Conservation (phyloP, 1,140 invertebrate genomes). For the Cherax quadricarinatus region DNA sequence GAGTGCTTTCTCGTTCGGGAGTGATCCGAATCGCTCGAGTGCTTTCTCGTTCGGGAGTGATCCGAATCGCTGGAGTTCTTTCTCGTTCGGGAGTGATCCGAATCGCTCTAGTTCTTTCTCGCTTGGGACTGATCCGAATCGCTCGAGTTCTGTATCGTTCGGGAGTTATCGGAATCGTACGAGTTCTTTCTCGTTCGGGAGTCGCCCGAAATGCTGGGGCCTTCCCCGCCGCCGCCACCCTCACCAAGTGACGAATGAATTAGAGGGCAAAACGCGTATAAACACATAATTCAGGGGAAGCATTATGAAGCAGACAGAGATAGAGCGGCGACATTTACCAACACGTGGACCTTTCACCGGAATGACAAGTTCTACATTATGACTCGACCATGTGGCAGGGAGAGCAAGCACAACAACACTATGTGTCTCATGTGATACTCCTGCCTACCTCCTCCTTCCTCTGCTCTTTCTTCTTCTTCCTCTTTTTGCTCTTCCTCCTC, state of each 20-base stretch:
- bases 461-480: not conserved
- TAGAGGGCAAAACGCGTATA: constrained; percentile 55
- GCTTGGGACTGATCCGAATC: no score
- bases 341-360: constrained; percentile 67
- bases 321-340: constrained; percentile 53
- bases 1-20: no score
- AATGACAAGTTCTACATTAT: constrained; percentile 69
- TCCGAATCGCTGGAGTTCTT: no score
- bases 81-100: no score
- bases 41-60: no score
- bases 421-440: constrained; percentile 34
- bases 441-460: not conserved
- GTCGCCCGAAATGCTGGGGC: constrained; percentile 10
- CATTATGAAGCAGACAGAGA: constrained; percentile 58
- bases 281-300: constrained; percentile 65
- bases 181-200: not conserved
- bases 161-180: not conserved
- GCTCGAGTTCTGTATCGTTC: no score
- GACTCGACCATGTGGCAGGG: constrained; percentile 56
- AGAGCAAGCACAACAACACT: constrained; percentile 41
- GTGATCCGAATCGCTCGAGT: no score
- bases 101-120: no score
- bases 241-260: constrained; percentile 54
- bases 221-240: not conserved
- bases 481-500: not conserved